Percentiles rank a stretch among this genome's conserved stretches.
These are phyloP conservation scores for Ferdinandea cuprea DNA, from an alignment of 2,888 invertebrate genomes.

Conservation along the genomic window DNA sequence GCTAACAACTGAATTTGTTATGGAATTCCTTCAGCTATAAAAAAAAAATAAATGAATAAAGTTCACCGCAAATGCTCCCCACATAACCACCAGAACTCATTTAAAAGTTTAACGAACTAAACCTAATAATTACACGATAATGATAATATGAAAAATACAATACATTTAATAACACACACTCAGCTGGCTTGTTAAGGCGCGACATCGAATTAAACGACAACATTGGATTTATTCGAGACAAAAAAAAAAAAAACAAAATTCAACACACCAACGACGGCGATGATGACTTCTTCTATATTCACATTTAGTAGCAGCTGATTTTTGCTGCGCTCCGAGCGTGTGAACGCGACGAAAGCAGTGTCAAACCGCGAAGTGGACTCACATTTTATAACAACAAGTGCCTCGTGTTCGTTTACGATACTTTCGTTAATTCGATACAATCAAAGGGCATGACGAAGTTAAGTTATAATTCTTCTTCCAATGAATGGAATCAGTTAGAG, in stretches of 20 bases:
- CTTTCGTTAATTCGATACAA: conserved; percentile 54
- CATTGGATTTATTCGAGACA: conserved; percentile 60
- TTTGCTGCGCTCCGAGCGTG: conserved; percentile 35
- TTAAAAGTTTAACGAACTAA: conserved; percentile 71
- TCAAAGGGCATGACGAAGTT: conserved; percentile 57
- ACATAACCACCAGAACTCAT: conserved; percentile 31
- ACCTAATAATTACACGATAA: conserved; percentile 62
- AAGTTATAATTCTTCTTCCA: conserved; percentile 28
- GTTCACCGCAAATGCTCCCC: conserved; percentile 2
- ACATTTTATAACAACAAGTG: conserved; percentile 32
- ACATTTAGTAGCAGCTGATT: background rate
- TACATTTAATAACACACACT: conserved; percentile 66
- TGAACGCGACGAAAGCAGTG: conserved; percentile 45
- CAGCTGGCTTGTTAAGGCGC: conserved; percentile 72
- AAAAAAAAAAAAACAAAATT: too few relatives aligned
- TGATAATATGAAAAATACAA: conserved; percentile 49
- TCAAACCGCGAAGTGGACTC: conserved; percentile 22
- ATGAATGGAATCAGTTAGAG: conserved; percentile 49
- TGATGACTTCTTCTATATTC: conserved; percentile 25
- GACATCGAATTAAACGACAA: conserved; percentile 71
- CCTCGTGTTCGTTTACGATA: conserved; percentile 31
- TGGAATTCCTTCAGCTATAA: background rate
- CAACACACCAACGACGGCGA: conserved; percentile 7
- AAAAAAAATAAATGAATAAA: too few relatives aligned
- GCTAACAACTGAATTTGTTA: background rate